A percentile compares a stretch with the other conserved stretches of the same genome.
Conservation (phyloP, 2,113 vertebrate species). For the Herpailurus yagouaroundi region DNA sequence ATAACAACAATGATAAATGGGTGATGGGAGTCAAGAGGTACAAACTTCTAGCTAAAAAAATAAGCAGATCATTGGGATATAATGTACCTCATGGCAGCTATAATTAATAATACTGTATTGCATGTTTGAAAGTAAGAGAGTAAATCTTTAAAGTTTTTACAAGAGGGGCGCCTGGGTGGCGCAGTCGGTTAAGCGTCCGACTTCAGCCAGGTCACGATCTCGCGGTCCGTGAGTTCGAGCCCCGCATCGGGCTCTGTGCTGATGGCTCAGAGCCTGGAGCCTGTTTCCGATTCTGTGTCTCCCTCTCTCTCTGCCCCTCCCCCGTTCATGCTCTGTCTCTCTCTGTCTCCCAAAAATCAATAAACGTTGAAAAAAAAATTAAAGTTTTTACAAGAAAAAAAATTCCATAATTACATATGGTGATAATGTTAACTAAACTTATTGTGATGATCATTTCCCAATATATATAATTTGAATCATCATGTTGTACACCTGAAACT, state of each 20-base stretch:
- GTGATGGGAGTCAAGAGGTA: neutral
- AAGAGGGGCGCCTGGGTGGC: neutral
- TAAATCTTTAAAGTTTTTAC: neutral
- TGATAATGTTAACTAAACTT: neutral
- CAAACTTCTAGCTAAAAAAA: neutral
- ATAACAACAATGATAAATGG: neutral
- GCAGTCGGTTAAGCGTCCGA: too few species aligned
- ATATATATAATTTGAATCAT: neutral
- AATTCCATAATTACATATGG: neutral
- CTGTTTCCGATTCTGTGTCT: too few species aligned
- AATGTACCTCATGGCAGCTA: neutral
- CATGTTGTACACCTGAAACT: neutral
- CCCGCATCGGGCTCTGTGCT: too few species aligned
- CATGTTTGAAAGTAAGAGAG: neutral
- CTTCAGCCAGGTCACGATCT: too few species aligned
- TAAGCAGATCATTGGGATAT: neutral
- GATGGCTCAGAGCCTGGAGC: too few species aligned
- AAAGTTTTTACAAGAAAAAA: neutral
- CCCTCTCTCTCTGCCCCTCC: too few species aligned
- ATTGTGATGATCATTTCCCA: neutral
- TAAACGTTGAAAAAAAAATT: neutral
- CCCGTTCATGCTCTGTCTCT: too few species aligned
- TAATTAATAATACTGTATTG: neutral
- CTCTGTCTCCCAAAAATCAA: too few species aligned
- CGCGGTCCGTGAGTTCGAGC: too few species aligned